Conservation (phyloP, 1,140 invertebrate genomes). For the Magallana ariakensis region DNA sequence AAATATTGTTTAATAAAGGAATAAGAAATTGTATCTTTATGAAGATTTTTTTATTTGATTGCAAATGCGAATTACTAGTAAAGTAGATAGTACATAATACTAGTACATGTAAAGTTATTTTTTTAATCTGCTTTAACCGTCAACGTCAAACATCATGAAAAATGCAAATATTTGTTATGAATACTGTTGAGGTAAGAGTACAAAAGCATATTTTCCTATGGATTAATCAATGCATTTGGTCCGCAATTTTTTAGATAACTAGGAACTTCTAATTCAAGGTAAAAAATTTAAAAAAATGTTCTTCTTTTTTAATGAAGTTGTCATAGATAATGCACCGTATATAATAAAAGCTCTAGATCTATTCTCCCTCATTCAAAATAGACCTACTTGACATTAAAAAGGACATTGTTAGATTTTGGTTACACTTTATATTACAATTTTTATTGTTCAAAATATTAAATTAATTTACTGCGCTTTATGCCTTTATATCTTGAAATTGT, state of each 20-base stretch:
- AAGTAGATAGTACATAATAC: too few species aligned
- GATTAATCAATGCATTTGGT: too few species aligned
- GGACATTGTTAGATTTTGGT: background rate
- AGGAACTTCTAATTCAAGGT: background rate
- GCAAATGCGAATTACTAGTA: background rate
- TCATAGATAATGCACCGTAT: too few species aligned
- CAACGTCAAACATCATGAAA: too few species aligned
- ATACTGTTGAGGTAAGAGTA: too few species aligned
- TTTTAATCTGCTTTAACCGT: too few species aligned
- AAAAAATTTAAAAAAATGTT: background rate
- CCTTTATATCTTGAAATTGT: background rate
- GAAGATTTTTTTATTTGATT: background rate
- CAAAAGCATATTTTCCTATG: too few species aligned
- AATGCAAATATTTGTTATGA: too few species aligned
- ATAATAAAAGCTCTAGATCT: background rate
- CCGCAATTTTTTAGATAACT: too few species aligned
- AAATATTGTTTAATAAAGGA: background rate
- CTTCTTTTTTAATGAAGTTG: background rate
- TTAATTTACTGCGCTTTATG: conserved; percentile 1
- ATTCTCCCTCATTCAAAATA: background rate
- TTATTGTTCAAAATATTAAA: background rate
- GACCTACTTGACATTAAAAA: conserved; percentile 1
- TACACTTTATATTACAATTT: background rate
- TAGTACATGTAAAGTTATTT: too few species aligned
- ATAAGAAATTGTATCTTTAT: background rate